phyloP scores from a whole-genome alignment of 2,888 invertebrate species.

The Eristalis arbustorum region DNA sequence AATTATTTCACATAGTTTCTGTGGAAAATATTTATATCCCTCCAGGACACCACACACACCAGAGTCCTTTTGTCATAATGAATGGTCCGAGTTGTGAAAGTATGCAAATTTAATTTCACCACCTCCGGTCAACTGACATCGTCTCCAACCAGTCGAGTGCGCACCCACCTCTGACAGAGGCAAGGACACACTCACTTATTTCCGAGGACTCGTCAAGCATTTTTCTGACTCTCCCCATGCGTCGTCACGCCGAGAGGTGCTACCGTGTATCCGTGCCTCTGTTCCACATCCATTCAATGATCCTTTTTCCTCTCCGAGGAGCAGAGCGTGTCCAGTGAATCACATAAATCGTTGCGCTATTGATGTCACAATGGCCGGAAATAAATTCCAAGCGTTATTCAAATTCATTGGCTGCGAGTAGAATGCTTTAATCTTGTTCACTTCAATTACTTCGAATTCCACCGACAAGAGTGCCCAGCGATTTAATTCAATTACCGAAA shows the following conservation, averaged over 20 bases:
- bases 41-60: constrained; percentile 5
- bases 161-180: neutral
- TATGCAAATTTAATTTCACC: constrained; percentile 45
- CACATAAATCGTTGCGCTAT: constrained; percentile 19
- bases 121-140: neutral
- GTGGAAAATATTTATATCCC: constrained; percentile 10
- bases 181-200: neutral
- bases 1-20: constrained; percentile 37
- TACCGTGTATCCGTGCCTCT: neutral
- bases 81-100: constrained; percentile 29
- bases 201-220: neutral
- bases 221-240: neutral
- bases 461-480: constrained; percentile 32
- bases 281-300: neutral
- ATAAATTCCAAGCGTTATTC: constrained; percentile 42
- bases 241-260: neutral
- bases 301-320: neutral
- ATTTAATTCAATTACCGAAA: constrained; percentile 65
- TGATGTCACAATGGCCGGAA: constrained; percentile 22
- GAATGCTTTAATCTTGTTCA: constrained; percentile 48
- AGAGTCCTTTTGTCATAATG: constrained; percentile 7
- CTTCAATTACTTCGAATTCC: constrained; percentile 47
- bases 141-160: neutral
- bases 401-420: constrained; percentile 46
- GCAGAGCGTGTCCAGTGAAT: neutral